Conservation (phyloP, 2,797 vertebrate genomes). For the Toxotes lorentzi region DNA sequence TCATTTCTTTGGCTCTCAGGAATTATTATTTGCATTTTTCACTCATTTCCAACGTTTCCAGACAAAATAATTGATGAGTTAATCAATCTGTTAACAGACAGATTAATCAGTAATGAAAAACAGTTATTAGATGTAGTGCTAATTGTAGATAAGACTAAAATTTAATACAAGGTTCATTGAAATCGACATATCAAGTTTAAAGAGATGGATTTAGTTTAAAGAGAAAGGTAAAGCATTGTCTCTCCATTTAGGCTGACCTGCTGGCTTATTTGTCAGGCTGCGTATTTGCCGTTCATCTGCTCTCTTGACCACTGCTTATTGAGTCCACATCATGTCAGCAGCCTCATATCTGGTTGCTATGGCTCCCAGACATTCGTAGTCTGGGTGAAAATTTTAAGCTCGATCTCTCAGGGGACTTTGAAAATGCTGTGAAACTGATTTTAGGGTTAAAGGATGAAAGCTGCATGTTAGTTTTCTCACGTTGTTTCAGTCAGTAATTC, state of each 20-base stretch:
- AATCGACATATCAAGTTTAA: neutral
- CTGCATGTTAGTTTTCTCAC: neutral
- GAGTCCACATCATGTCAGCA: slow-evolving; percentile 44
- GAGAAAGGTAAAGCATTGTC: slow-evolving; percentile 1
- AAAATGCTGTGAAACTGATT: slow-evolving; percentile 41
- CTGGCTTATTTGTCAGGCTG: slow-evolving; percentile 22
- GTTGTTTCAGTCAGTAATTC: slow-evolving; percentile 12
- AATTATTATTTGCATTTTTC: neutral
- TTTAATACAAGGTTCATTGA: neutral
- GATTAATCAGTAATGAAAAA: neutral
- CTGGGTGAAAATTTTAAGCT: slow-evolving; percentile 46
- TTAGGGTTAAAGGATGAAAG: slow-evolving; percentile 13
- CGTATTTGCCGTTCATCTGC: slow-evolving; percentile 33
- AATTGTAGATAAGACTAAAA: neutral
- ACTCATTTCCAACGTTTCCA: neutral
- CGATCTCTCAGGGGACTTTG: slow-evolving; percentile 37
- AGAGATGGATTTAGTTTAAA: too few species aligned
- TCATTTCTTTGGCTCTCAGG: neutral
- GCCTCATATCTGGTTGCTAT: slow-evolving; percentile 64
- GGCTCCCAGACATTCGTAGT: slow-evolving; percentile 30
- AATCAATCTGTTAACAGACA: neutral
- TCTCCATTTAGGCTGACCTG: slow-evolving; percentile 5
- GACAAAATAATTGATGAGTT: neutral
- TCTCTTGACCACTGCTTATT: slow-evolving; percentile 44
- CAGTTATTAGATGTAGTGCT: neutral